These are phyloP conservation scores for Drosophila fuyamai DNA, from an alignment of 1,140 invertebrate species.

Conservation along the genomic window DNA sequence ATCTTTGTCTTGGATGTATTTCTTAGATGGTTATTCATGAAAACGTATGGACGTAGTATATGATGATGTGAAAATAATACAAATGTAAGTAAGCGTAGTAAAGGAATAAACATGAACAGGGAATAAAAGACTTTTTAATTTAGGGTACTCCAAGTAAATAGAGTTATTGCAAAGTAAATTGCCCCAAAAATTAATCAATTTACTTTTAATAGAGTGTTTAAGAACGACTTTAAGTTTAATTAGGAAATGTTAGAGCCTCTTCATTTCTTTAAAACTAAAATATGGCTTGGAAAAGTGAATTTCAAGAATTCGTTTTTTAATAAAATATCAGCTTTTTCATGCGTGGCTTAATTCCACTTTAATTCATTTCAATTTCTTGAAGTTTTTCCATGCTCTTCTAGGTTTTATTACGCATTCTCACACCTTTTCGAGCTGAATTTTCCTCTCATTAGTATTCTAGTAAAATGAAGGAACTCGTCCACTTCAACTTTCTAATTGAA, in stretches of 20 bases:
- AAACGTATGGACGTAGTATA: slow-evolving; percentile 3
- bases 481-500: slow-evolving; percentile 64
- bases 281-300: no score
- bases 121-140: background rate
- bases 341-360: no score
- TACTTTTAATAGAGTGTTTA: background rate
- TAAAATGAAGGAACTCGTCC: slow-evolving; percentile 8
- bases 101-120: background rate
- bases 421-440: slow-evolving; percentile 3
- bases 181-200: background rate
- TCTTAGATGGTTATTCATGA: slow-evolving; percentile 13
- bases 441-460: slow-evolving; percentile 18
- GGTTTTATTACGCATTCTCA: slow-evolving; percentile 10
- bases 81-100: slow-evolving; percentile 6
- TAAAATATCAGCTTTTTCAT: no score
- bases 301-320: no score
- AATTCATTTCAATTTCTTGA: background rate
- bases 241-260: no score
- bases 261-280: no score
- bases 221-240: no score
- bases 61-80: slow-evolving; percentile 25
- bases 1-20: slow-evolving; percentile 4
- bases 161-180: background rate
- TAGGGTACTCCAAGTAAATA: background rate
- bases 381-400: background rate